Percentiles rank a stretch among this genome's conserved stretches.
Evolutionary conservation across 2,888 invertebrate genomes (phyloP).

Genomic region (Phorcus lineatus): DNA sequence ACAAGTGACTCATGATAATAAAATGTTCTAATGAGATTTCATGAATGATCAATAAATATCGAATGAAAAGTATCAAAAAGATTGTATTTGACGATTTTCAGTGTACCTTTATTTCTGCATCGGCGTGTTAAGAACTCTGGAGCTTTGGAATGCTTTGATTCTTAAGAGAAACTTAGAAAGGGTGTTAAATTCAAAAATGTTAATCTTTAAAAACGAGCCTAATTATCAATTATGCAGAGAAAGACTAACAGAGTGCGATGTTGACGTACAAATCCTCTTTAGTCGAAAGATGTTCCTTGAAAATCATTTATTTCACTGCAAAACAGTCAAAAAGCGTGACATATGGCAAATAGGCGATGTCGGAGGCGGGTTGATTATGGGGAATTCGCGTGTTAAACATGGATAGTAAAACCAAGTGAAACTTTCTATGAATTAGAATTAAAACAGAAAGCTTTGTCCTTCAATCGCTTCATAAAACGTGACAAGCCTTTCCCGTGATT

Average conservation of each 20-base stretch:
- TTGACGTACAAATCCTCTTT: background rate
- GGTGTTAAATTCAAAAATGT: too few relatives aligned
- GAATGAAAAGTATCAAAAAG: too few relatives aligned
- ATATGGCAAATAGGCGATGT: background rate
- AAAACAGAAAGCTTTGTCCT: background rate
- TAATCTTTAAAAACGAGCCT: too few relatives aligned
- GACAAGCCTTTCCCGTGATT: background rate
- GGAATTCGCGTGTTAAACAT: background rate
- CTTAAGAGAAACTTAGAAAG: too few relatives aligned
- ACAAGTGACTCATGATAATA: too few relatives aligned
- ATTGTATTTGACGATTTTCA: too few relatives aligned
- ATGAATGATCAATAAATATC: too few relatives aligned
- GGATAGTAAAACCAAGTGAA: background rate
- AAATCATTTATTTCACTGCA: background rate
- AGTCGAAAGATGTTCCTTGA: background rate
- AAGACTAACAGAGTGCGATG: background rate
- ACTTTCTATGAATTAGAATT: constrained; percentile 10
- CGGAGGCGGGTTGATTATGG: background rate
- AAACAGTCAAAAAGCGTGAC: background rate
- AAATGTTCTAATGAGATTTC: too few relatives aligned
- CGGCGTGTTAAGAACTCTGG: too few relatives aligned
- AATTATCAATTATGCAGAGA: background rate
- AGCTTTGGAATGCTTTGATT: too few relatives aligned
- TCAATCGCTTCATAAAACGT: background rate
- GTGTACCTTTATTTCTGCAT: too few relatives aligned